Evolutionary conservation across 2,113 vertebrate genomes (phyloP), one percentile per base, ranked within the genome.

Genomic region (Ardeotis arabs): DNA sequence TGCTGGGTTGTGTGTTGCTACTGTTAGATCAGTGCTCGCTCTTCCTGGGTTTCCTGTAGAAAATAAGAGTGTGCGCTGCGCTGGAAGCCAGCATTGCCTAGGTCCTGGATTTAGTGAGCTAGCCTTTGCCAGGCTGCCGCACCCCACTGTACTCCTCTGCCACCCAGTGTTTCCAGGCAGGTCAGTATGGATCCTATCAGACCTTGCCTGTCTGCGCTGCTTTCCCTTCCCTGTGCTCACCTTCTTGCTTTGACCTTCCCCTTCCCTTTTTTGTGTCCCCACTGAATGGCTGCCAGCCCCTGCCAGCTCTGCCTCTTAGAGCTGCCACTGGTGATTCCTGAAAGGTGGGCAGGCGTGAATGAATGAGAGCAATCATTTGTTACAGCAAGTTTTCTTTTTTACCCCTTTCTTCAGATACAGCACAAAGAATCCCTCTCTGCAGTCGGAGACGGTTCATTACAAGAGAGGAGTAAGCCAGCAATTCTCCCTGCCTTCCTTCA

Each of bases 391-490:
- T 73, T 91, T 87, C 29, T 67, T 72, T 37, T 37, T 23, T 25
- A 53, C 74, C 59, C 24, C 33, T 84, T 78, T 81, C 64, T 96
- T 22, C 93, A 99, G 99, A 90, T 99, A 99, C 97, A 99, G 98
- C 96, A 98, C 99, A 73, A 99, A 98, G 98, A 99, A 98, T 93
- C 98, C 99, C 14, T 96, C 96, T 6, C 93, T 99, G 98, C 98
- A 98, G 74, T 99, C 99, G 0, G 99, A 99, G 97, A 99, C 99
- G 0, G 98, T 99, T 25, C 99, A 99, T 93, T 99, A 99, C 97
- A 99, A 99, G 96, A 98, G 99, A 68, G 99, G 99, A 12, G 99
- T 99, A 78, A 99, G 98, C 98, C 99, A 99, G 97, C 99, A 99
- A 75, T 99, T 99, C 98, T 99, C 99, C 53, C 98, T 99, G 98